These are phyloP conservation scores for Mirza zaza DNA, from an alignment of 2,113 vertebrate species.

Conservation along the genomic window DNA sequence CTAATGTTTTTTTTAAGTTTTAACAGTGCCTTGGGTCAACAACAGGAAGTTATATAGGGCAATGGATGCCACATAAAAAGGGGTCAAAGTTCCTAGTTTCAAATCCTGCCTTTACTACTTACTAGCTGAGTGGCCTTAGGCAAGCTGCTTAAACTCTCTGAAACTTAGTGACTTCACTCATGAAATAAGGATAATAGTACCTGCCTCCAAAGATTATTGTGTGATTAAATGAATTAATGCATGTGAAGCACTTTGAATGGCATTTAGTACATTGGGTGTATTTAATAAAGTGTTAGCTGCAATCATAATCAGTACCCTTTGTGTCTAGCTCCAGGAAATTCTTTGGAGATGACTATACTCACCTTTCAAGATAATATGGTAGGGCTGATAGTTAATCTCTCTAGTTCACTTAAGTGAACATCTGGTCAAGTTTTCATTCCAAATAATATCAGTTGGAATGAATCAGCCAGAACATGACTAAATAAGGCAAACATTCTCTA, in stretches of 20 bases:
- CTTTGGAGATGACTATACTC: slow-evolving; percentile 64
- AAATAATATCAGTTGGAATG: slow-evolving; percentile 68
- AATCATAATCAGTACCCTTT: slow-evolving; percentile 24
- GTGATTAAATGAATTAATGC: background rate
- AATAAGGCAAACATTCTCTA: slow-evolving; percentile 75
- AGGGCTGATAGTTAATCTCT: slow-evolving; percentile 66
- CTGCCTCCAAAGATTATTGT: background rate
- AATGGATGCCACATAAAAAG: background rate
- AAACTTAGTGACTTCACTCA: background rate
- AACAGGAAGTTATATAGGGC: background rate
- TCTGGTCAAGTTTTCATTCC: slow-evolving; percentile 79
- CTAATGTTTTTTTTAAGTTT: background rate
- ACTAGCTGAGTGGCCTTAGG: background rate
- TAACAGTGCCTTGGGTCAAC: background rate
- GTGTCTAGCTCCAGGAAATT: slow-evolving; percentile 67
- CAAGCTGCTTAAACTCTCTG: background rate
- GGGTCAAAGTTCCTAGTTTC: background rate
- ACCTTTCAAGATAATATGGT: slow-evolving; percentile 62
- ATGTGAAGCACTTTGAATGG: background rate
- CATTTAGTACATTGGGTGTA: background rate
- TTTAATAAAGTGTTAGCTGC: background rate
- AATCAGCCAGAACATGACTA: slow-evolving; percentile 71
- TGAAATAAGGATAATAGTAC: background rate
- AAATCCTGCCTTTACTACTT: background rate
- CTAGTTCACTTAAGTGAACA: slow-evolving; percentile 67